These are phyloP conservation scores for Lycophotia porphyrea DNA, from an alignment of 2,888 invertebrate species.

Conservation along the genomic window DNA sequence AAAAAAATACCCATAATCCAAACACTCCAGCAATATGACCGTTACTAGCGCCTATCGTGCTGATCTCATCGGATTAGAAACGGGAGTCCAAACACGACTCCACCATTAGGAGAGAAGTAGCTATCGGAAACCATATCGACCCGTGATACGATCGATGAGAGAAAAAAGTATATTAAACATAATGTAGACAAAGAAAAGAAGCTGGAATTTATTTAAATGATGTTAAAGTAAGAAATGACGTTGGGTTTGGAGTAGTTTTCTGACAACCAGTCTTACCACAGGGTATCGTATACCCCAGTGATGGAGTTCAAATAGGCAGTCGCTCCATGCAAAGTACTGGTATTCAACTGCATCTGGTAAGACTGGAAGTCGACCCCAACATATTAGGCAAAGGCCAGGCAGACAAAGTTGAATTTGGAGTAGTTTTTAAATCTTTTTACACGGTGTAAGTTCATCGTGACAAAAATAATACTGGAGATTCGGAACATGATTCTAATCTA, in stretches of 20 bases:
- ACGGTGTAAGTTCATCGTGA: neutral
- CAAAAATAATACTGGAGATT: neutral
- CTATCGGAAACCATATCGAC: slow-evolving; percentile 84
- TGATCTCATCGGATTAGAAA: slow-evolving; percentile 73
- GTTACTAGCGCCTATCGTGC: slow-evolving; percentile 35
- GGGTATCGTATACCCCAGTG: too few species aligned
- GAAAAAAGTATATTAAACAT: slow-evolving; percentile 42
- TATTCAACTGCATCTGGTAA: too few species aligned
- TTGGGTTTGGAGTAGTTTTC: neutral
- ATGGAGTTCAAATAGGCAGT: too few species aligned
- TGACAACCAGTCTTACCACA: too few species aligned
- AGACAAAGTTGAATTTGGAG: neutral
- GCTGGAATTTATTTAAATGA: neutral
- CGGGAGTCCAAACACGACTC: slow-evolving; percentile 84
- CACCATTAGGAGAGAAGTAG: slow-evolving; percentile 86
- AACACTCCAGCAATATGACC: slow-evolving; percentile 55
- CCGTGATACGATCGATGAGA: slow-evolving; percentile 69
- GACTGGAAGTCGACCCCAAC: too few species aligned
- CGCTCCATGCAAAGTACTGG: too few species aligned
- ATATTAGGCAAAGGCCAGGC: too few species aligned
- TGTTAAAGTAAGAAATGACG: neutral
- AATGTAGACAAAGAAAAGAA: neutral
- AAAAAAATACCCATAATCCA: neutral
- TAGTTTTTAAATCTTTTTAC: neutral
- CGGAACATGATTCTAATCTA: neutral